These are phyloP conservation scores for Thalassoma bifasciatum DNA, from an alignment of 2,113 vertebrate species.

Conservation along the genomic window DNA sequence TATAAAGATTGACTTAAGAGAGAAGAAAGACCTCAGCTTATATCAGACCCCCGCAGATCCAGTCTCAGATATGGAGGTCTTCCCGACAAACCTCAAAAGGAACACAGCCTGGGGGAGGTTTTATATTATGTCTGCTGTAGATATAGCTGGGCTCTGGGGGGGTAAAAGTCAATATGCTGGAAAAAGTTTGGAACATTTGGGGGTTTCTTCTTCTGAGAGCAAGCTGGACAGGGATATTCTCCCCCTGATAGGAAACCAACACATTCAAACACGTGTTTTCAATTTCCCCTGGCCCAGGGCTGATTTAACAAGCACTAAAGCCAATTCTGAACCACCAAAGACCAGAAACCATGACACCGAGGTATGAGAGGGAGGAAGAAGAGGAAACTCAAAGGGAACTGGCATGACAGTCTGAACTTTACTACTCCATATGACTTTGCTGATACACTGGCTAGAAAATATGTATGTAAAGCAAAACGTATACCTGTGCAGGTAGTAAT, in stretches of 20 bases:
- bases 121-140: constrained; percentile 50
- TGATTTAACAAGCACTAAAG: constrained; percentile 57
- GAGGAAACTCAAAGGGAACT: not conserved
- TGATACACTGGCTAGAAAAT: not conserved
- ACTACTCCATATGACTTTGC: not conserved
- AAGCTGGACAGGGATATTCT: constrained; percentile 28
- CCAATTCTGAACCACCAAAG: constrained; percentile 47
- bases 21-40: not conserved
- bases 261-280: constrained; percentile 66
- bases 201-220: constrained; percentile 17
- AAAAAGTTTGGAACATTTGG: constrained; percentile 23
- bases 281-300: constrained; percentile 52
- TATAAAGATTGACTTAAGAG: constrained; percentile 1
- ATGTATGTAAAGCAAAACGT: not conserved
- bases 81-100: constrained; percentile 23
- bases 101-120: constrained; percentile 41
- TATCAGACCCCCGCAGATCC: not conserved
- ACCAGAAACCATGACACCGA: constrained; percentile 39
- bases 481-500: not conserved
- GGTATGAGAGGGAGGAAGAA: constrained; percentile 26
- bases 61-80: constrained; percentile 1
- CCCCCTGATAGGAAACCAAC: constrained; percentile 58
- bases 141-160: constrained; percentile 35
- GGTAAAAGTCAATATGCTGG: constrained; percentile 41
- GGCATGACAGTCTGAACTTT: not conserved